Percentiles rank a stretch among this genome's conserved stretches.
phyloP scores from a whole-genome alignment of 35 echinoderm and acorn worm species.

The Patiria miniata region DNA sequence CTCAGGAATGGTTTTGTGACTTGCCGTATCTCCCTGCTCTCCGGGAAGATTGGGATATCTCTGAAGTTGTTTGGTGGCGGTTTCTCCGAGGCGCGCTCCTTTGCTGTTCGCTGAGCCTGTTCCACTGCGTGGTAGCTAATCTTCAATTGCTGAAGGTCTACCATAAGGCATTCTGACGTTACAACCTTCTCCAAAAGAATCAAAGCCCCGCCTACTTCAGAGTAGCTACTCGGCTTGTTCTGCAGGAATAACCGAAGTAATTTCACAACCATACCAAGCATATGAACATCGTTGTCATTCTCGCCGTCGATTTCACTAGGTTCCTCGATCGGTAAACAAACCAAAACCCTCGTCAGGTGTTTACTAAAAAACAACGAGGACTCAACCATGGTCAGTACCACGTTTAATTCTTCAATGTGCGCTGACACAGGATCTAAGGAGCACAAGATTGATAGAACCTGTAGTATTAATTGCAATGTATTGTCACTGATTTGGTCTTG shows the following conservation, averaged over 20 bases:
- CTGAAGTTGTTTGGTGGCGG: conserved; percentile 81
- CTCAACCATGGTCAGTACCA: conserved; percentile 49
- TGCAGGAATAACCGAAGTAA: conserved; percentile 30
- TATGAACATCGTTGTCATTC: neutral
- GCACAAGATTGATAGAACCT: conserved; percentile 44
- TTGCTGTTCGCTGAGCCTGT: neutral
- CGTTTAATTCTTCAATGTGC: conserved; percentile 33
- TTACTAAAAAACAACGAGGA: conserved; percentile 39
- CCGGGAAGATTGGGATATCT: conserved; percentile 57
- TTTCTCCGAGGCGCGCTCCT: neutral
- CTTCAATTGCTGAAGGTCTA: conserved; percentile 30
- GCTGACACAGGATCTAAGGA: conserved; percentile 34
- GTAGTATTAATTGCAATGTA: conserved; percentile 44
- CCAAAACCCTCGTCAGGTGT: conserved; percentile 47
- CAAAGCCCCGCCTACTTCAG: conserved; percentile 54
- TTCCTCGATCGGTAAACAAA: conserved; percentile 12
- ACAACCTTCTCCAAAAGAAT: conserved; percentile 52
- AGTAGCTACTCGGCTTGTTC: conserved; percentile 32
- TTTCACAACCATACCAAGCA: conserved; percentile 24
- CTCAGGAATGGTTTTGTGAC: conserved; percentile 55
- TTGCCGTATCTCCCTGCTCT: conserved; percentile 25
- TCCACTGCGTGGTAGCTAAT: conserved; percentile 32
- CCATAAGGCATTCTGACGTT: neutral
- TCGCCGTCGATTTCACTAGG: neutral
- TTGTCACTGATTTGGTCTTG: conserved; percentile 66